Percentiles rank a stretch among this genome's conserved stretches.
Conservation (phyloP, 2,888 invertebrate genomes). For the Cantharis flavilabris region DNA sequence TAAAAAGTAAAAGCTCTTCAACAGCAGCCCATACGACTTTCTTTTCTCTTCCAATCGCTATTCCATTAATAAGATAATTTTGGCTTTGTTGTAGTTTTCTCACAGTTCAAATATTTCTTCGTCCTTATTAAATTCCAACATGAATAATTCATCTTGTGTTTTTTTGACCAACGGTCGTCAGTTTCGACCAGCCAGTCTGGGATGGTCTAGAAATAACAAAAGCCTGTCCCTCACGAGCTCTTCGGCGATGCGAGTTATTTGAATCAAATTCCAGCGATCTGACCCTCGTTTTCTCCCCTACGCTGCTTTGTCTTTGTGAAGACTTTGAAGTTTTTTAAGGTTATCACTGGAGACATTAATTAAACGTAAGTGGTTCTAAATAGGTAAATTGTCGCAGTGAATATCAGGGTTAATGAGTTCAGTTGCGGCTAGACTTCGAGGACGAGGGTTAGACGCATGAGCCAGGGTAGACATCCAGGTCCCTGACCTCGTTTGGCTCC, state of each 20-base stretch:
- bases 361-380: slow-evolving; percentile 17
- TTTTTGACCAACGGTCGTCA: no score
- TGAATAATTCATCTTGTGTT: background rate
- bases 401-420: slow-evolving; percentile 37
- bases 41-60: background rate
- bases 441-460: slow-evolving; percentile 55
- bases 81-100: background rate
- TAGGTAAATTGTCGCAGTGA: slow-evolving; percentile 35
- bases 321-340: background rate
- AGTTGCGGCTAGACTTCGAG: slow-evolving; percentile 41
- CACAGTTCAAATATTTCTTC: background rate
- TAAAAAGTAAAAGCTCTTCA: background rate
- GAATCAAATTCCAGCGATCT: background rate
- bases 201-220: background rate
- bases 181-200: background rate
- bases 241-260: background rate
- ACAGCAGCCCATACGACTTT: background rate
- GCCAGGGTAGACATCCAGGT: slow-evolving; percentile 60
- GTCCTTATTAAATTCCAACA: background rate
- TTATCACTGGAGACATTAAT: slow-evolving; percentile 5
- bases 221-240: background rate
- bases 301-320: background rate
- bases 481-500: slow-evolving; percentile 61
- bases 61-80: background rate
- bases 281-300: background rate